A percentile compares a stretch with the other conserved stretches of the same genome.
These are phyloP conservation scores for Toxotes chatareus DNA, from an alignment of 2,113 vertebrate species.

Conservation along the genomic window DNA sequence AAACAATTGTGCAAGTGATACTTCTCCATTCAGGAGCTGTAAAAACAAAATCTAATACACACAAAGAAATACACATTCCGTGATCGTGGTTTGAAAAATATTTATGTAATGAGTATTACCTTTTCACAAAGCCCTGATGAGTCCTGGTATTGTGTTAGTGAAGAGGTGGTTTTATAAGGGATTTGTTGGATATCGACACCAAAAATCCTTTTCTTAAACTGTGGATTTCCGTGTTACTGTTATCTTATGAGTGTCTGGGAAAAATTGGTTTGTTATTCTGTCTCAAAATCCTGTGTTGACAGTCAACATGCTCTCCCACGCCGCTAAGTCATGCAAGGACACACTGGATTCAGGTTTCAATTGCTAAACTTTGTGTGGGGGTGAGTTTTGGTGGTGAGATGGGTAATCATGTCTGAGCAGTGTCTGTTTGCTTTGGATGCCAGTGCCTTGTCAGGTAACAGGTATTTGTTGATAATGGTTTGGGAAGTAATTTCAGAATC, in stretches of 20 bases:
- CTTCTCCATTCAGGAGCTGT: not conserved
- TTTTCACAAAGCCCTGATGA: conserved; percentile 16
- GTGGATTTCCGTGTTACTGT: not conserved
- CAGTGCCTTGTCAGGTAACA: conserved; percentile 30
- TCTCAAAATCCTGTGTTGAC: conserved; percentile 62
- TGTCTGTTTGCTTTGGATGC: conserved; percentile 39
- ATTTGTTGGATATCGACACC: conserved; percentile 24
- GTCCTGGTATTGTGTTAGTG: not conserved
- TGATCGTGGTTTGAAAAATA: not conserved
- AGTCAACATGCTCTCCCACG: conserved; percentile 52
- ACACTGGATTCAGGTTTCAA: conserved; percentile 1
- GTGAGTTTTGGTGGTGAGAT: conserved; percentile 12
- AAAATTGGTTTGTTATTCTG: conserved; percentile 6
- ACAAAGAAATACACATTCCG: conserved; percentile 12
- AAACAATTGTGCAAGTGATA: not conserved
- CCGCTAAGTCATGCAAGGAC: conserved; percentile 20
- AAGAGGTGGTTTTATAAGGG: not conserved
- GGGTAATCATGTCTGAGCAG: conserved; percentile 41
- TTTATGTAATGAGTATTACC: not conserved
- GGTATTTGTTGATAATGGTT: conserved; percentile 48
- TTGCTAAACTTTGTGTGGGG: conserved; percentile 27
- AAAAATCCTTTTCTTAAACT: conserved; percentile 16
- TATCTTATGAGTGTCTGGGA: not conserved
- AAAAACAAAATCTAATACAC: conserved; percentile 28
- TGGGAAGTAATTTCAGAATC: conserved; percentile 55